A percentile compares a stretch with the other conserved stretches of the same genome.
Conservation (phyloP, 2,797 vertebrate genomes). For the Enteromius treurensis region DNA sequence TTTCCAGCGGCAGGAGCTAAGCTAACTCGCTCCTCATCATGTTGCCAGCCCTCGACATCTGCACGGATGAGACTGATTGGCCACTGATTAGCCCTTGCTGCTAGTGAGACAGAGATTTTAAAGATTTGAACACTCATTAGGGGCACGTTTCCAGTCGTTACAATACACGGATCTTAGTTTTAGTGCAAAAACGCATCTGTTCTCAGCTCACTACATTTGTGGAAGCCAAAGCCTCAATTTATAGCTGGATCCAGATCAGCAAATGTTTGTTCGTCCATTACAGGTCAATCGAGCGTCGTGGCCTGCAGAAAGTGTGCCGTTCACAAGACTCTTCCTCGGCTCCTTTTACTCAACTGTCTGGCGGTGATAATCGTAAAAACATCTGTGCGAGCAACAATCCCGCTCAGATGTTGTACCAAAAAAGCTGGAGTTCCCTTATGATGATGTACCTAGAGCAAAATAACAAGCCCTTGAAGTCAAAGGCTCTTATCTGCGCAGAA, state of each 20-base stretch:
- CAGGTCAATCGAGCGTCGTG: constrained; percentile 22
- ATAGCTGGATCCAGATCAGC: constrained; percentile 23
- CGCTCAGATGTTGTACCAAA: not conserved
- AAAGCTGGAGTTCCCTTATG: constrained; percentile 31
- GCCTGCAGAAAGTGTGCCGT: not conserved
- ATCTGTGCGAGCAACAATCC: not conserved
- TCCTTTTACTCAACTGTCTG: not conserved
- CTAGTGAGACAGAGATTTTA: not conserved
- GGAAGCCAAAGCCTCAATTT: constrained; percentile 33
- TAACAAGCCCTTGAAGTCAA: not conserved
- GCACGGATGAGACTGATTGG: not conserved
- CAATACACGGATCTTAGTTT: not conserved
- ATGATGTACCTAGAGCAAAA: constrained; percentile 35
- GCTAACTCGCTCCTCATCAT: not conserved
- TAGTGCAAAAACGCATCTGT: not conserved
- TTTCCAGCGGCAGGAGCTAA: not conserved
- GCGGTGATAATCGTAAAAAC: not conserved
- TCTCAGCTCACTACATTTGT: not conserved
- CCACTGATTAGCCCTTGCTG: not conserved
- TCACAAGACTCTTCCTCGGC: not conserved
- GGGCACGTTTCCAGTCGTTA: not conserved
- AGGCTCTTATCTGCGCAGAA: constrained; percentile 8
- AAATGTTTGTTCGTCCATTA: constrained; percentile 41
- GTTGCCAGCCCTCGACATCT: not conserved
- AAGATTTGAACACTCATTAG: not conserved